Evolutionary conservation across 2,797 vertebrate genomes (phyloP).

Genomic region (Pipistrellus kuhlii): DNA sequence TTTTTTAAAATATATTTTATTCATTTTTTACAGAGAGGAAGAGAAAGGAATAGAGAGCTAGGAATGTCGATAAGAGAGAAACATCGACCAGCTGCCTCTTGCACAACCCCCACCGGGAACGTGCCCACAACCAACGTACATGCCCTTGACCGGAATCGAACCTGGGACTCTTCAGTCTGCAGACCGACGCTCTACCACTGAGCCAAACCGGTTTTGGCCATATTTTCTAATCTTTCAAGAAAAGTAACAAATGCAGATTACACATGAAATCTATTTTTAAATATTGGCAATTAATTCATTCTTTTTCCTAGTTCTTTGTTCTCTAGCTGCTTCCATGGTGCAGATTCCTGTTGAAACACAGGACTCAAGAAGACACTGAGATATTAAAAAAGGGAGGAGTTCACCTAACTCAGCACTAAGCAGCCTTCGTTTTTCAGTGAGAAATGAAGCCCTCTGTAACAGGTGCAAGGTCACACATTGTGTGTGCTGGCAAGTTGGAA

Average conservation of each 20-base stretch:
- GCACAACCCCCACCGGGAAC: too few relatives aligned
- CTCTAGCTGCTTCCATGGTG: constrained; percentile 69
- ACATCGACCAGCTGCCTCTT: too few relatives aligned
- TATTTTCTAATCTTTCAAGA: background rate
- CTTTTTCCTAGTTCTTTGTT: constrained; percentile 75
- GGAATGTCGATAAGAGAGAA: too few relatives aligned
- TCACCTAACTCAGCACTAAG: background rate
- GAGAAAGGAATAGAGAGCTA: too few relatives aligned
- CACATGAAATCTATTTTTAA: background rate
- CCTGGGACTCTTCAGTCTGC: too few relatives aligned
- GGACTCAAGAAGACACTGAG: background rate
- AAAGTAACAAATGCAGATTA: background rate
- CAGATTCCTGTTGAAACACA: background rate
- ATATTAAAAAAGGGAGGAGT: background rate
- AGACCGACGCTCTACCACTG: too few relatives aligned
- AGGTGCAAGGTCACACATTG: background rate
- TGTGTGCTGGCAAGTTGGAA: constrained; percentile 16
- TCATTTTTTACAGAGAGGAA: too few relatives aligned
- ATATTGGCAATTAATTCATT: background rate
- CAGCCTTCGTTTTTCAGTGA: background rate
- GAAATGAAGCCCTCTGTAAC: background rate
- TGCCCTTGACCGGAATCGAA: too few relatives aligned
- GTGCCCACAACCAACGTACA: too few relatives aligned
- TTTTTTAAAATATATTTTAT: too few relatives aligned
- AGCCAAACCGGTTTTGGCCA: too few relatives aligned